Evolutionary conservation across 1,140 invertebrate genomes (phyloP).

Genomic region (Nasonia vitripennis): DNA sequence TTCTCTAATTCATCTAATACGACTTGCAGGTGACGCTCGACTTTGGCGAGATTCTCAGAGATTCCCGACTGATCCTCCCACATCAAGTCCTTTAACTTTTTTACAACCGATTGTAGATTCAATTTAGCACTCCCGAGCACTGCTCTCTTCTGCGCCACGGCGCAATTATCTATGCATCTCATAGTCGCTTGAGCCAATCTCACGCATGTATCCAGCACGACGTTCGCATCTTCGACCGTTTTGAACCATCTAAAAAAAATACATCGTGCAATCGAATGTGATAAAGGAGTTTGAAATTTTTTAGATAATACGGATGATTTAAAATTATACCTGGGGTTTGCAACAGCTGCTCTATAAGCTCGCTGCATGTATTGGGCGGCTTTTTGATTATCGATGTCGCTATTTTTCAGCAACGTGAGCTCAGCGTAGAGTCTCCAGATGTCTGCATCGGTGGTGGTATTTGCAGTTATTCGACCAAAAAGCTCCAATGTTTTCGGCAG

Average conservation of each 20-base stretch:
- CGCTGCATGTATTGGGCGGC: constrained; percentile 79
- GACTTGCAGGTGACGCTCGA: constrained; percentile 58
- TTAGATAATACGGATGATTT: neutral
- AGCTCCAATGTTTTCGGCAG: constrained; percentile 82
- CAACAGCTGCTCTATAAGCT: constrained; percentile 77
- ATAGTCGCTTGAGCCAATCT: constrained; percentile 70
- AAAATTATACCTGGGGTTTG: constrained; percentile 70
- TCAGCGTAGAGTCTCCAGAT: constrained; percentile 89
- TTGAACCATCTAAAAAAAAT: constrained; percentile 76
- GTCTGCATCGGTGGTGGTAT: constrained; percentile 81
- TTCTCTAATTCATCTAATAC: constrained; percentile 56
- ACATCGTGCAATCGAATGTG: neutral
- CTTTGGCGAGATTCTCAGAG: constrained; percentile 55
- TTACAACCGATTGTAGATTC: constrained; percentile 76
- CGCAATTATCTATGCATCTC: constrained; percentile 61
- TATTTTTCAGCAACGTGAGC: constrained; percentile 76
- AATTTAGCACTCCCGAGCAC: constrained; percentile 79
- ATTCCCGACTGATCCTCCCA: constrained; percentile 69
- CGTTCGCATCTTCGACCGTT: constrained; percentile 71
- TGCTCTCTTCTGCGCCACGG: constrained; percentile 67
- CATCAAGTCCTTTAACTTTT: constrained; percentile 73
- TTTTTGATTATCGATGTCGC: constrained; percentile 72
- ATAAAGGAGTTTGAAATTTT: neutral
- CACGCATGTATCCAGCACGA: constrained; percentile 74
- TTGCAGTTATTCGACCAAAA: constrained; percentile 86